Base-by-base conservation (phyloP, 2,113 vertebrate species). In the Puntigrus tetrazona region DNA sequence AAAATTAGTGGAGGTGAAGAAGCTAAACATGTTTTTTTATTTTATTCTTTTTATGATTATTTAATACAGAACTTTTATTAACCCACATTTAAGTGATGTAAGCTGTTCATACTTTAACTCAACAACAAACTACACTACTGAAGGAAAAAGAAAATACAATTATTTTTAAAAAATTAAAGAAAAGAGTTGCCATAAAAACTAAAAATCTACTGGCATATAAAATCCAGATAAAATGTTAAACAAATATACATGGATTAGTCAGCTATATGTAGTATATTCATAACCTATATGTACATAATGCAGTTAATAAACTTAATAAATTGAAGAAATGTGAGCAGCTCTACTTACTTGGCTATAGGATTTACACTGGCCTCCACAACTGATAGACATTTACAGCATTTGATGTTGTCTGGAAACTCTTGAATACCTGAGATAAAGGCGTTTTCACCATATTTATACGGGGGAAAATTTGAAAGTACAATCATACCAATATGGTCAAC, bases 301-400 rank as follows among this genome's bases (percentile, higher is more conserved):
- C n/a, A n/a, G n/a, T n/a, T n/a, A n/a, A n/a, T n/a, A n/a, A n/a
- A n/a, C n/a, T n/a, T n/a, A n/a, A n/a, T n/a, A n/a, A n/a, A n/a
- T n/a, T n/a, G n/a, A 18, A 74, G 83, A 91, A 41, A 16, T 84
- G 38, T 47, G 67, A 82, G 80, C 50, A 69, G 72, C 50, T 81
- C 81, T 92, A 95, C 97, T 97, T 94, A 99, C 98, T 99, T 99
- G 92, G 98, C 97, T 92, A 99, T 98, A 0, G 98, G 98, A 90
- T 99, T 99, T 91, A 99, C 98, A 90, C 98, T 99, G 94, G 98
- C 98, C 93, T 99, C 98, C 91, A 99, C 96, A 92, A 99, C 96
- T 87, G 97, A 97, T 93, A 99, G 94, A 94, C 97, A 97, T 94
- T 99, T 99, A 96, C 98, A 99, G 89, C 97, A 99, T 93, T 99